Evolutionary conservation across 2,797 vertebrate genomes (phyloP).

Genomic region (Cyclopterus lumpus): DNA sequence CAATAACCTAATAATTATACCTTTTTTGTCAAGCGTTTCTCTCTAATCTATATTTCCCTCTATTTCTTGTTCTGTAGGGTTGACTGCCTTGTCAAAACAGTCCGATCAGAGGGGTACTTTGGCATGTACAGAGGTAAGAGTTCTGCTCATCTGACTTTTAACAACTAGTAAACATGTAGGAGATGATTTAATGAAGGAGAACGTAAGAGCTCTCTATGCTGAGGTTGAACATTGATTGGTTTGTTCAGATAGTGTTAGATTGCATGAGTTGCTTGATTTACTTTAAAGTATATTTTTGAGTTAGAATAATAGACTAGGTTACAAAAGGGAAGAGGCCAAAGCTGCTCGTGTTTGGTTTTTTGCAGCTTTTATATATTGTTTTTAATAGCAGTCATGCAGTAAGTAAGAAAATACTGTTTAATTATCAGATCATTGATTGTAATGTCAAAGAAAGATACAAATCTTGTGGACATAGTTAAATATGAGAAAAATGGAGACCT

Average conservation of each 20-base stretch:
- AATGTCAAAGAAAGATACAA: constrained; percentile 28
- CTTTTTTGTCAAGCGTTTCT: background rate
- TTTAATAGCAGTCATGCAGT: constrained; percentile 15
- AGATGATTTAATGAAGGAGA: constrained; percentile 21
- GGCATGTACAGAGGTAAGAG: constrained; percentile 93
- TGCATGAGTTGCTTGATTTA: constrained; percentile 45
- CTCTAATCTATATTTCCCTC: background rate
- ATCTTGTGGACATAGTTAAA: constrained; percentile 42
- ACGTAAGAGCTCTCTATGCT: constrained; percentile 24
- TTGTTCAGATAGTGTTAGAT: constrained; percentile 24
- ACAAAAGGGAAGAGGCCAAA: constrained; percentile 19
- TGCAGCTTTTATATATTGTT: constrained; percentile 7
- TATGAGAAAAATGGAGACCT: constrained; percentile 62
- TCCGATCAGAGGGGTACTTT: constrained; percentile 89
- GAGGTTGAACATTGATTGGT: constrained; percentile 19
- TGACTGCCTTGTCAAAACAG: constrained; percentile 90
- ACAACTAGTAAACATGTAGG: constrained; percentile 28
- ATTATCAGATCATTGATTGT: constrained; percentile 15
- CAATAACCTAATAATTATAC: background rate
- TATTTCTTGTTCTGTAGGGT: constrained; percentile 74
- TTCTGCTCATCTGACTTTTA: constrained; percentile 31
- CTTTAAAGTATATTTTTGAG: background rate
- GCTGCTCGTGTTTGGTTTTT: constrained; percentile 17
- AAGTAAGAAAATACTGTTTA: constrained; percentile 16
- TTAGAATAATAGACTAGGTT: background rate